These are phyloP conservation scores for Gastrophryne carolinensis DNA, from an alignment of 2,797 vertebrate genomes.

Conservation along the genomic window DNA sequence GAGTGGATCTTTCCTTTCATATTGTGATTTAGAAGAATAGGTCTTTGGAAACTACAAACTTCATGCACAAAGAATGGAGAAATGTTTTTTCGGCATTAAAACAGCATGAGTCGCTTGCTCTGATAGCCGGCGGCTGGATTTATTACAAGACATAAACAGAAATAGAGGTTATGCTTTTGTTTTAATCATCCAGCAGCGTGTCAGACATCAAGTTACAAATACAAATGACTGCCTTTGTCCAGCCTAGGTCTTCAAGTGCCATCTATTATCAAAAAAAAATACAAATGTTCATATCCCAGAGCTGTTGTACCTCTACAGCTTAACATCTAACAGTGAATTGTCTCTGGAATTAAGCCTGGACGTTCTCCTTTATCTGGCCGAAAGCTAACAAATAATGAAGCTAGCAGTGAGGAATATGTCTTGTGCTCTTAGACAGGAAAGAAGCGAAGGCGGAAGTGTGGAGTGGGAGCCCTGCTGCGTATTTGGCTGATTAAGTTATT, in stretches of 20 bases:
- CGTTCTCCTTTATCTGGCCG: slow-evolving; percentile 16
- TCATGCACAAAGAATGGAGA: too few species aligned
- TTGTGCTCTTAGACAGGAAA: slow-evolving; percentile 30
- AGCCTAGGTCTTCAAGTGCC: slow-evolving; percentile 6
- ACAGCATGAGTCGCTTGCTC: not conserved
- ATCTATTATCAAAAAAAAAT: not conserved
- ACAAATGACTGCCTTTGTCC: not conserved
- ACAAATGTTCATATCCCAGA: not conserved
- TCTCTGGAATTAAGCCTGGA: not conserved
- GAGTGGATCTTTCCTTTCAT: not conserved
- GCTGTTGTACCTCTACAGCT: not conserved
- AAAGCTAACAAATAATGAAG: slow-evolving; percentile 42
- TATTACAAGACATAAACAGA: not conserved
- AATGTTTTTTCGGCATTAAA: too few species aligned
- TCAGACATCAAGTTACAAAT: not conserved
- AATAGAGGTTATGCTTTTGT: not conserved
- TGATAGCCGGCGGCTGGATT: not conserved
- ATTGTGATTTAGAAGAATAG: not conserved
- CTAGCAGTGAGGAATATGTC: slow-evolving; percentile 6
- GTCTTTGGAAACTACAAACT: too few species aligned
- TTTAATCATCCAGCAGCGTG: slow-evolving; percentile 6
- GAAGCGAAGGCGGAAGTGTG: slow-evolving; percentile 13
- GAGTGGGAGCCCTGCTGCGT: slow-evolving; percentile 38
- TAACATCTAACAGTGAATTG: not conserved
- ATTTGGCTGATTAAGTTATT: slow-evolving; percentile 53